Base-by-base conservation (phyloP, 2,797 vertebrate species). In the Phataginus tetradactyla region DNA sequence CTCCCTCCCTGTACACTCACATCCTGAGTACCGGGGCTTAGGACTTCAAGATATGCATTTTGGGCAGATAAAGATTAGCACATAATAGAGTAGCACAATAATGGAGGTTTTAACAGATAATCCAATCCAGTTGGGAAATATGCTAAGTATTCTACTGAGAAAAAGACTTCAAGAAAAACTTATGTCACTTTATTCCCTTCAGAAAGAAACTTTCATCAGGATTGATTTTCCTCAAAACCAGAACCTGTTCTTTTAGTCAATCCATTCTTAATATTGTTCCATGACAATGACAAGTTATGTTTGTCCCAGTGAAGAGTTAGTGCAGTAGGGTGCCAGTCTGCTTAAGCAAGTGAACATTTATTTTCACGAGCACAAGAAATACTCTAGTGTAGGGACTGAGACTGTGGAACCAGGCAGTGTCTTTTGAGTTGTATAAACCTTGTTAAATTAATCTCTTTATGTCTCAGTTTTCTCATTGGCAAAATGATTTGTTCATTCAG, bases 91-190 rank as follows among this genome's bases (percentile, higher is more conserved):
- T 4, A 20, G 37, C 45, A 45, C 45, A 45, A 45, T 45, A 45
- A 45, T 45, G 45, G 45, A 45, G 0, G 3, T 17, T 79, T 68
- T 17, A 51, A 29, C 63, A 63, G 42, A 63, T 9, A 0, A 27
- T 55, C 7, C n/a, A 75, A 7, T 5, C 0, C 5, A 17, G 4
- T 45, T 66, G 53, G n/a, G 39, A 80, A n/a, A 59, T 79, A 71
- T 25, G 1, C 7, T 21, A 13, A 4, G 14, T 10, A 5, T 2
- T 2, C 37, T 25, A 55, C 3, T 39, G 4, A 39, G 7, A 13
- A 27, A 53, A 74, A 18, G 29, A 64, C 20, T 25, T 53, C 21
- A n/a, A 66, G 59, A 9, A 45, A 72, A 79, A n/a, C 2, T 34
- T 81, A 71, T 12, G 34, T 66, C 4, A 29, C 8, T 53, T 59